A percentile compares a stretch with the other conserved stretches of the same genome.
Evolutionary conservation across 2,888 invertebrate species (phyloP).

Genomic region (Nudaria mundana): DNA sequence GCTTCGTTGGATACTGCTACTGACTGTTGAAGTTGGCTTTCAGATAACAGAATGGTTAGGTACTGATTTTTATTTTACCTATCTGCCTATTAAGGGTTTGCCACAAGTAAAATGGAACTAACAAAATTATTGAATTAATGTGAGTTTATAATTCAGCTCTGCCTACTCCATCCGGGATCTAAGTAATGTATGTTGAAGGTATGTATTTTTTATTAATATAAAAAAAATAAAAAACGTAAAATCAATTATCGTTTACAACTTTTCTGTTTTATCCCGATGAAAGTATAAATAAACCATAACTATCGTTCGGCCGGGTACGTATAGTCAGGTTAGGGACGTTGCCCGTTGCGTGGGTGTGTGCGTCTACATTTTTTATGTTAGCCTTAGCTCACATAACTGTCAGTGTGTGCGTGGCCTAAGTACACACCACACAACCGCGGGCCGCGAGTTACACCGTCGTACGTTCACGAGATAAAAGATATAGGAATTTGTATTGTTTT

Average conservation of each 20-base stretch:
- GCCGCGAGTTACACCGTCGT: constrained; percentile 41
- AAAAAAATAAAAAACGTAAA: neutral
- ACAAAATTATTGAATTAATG: no score
- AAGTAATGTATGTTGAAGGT: no score
- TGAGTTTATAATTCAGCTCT: no score
- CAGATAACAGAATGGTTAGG: no score
- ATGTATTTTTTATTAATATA: neutral
- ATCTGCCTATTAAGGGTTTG: no score
- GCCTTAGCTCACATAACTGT: constrained; percentile 55
- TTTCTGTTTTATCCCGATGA: no score
- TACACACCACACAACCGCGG: constrained; percentile 53
- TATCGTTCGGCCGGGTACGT: constrained; percentile 47
- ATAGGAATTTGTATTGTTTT: constrained; percentile 4
- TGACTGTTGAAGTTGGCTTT: no score
- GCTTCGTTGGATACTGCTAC: no score
- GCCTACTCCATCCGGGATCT: no score
- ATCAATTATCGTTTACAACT: constrained; percentile 46
- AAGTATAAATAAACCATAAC: constrained; percentile 80
- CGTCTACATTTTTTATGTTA: constrained; percentile 55
- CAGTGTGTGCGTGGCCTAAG: constrained; percentile 60
- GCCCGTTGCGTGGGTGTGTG: constrained; percentile 53
- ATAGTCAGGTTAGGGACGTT: constrained; percentile 68
- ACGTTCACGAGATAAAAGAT: constrained; percentile 13
- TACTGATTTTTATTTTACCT: no score
- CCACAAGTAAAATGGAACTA: no score